phyloP scores from a whole-genome alignment of 2,113 vertebrate genomes.

The Pontoporia blainvillei region DNA sequence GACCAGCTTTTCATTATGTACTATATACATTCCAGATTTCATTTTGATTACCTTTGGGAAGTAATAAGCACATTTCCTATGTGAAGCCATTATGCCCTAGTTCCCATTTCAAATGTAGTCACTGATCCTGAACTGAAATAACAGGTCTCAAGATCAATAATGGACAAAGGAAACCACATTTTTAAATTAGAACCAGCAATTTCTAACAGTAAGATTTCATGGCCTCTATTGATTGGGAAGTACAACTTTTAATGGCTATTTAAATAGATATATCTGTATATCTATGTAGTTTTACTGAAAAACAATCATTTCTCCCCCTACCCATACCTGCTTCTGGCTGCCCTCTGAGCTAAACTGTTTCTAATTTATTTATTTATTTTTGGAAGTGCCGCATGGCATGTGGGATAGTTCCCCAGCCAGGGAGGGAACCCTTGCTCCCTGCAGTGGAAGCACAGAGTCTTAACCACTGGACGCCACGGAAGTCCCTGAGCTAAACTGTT shows the following conservation, averaged over 20 bases:
- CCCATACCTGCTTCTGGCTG: background rate
- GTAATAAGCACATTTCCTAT: background rate
- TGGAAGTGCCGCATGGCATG: too few species aligned
- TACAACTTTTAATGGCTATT: background rate
- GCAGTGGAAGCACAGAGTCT: too few species aligned
- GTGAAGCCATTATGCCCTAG: background rate
- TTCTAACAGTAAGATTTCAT: background rate
- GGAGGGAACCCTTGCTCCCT: too few species aligned
- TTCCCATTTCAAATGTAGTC: background rate
- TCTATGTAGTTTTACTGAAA: background rate
- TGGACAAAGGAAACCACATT: background rate
- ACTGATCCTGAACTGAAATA: conserved; percentile 2
- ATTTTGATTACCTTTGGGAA: background rate
- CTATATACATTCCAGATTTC: background rate
- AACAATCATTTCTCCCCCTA: background rate
- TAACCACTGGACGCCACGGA: too few species aligned
- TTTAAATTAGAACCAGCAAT: background rate
- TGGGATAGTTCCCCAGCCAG: too few species aligned
- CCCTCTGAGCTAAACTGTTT: background rate
- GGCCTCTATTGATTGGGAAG: background rate
- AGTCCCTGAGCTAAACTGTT: background rate
- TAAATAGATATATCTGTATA: background rate
- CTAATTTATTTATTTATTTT: too few species aligned
- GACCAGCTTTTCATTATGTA: background rate
- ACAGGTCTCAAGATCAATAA: background rate